These are phyloP conservation scores for Lepidothrix coronata DNA, from an alignment of 2,113 vertebrate species.

Conservation along the genomic window DNA sequence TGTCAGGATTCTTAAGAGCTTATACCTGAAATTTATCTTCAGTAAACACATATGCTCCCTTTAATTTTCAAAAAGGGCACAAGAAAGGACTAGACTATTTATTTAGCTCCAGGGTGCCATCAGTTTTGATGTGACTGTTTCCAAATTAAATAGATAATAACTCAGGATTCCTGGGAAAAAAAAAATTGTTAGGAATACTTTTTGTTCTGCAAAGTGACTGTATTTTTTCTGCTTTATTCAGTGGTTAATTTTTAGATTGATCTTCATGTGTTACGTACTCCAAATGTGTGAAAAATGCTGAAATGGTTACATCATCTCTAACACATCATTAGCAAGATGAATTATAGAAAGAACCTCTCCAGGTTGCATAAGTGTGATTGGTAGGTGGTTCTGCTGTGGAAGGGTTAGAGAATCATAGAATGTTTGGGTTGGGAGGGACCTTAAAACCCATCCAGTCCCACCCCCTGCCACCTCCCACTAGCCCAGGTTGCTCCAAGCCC, in stretches of 20 bases:
- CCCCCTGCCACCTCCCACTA: background rate
- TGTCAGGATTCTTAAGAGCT: conserved; percentile 42
- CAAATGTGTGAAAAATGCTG: background rate
- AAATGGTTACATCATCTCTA: background rate
- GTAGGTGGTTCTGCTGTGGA: background rate
- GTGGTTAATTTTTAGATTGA: background rate
- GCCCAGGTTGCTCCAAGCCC: background rate
- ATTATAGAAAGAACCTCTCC: background rate
- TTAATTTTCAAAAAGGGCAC: conserved; percentile 33
- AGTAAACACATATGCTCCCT: background rate
- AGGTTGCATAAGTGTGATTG: background rate
- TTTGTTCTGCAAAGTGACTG: conserved; percentile 41
- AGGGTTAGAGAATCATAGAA: background rate
- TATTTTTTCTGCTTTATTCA: background rate
- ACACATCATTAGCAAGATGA: background rate
- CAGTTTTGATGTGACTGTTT: conserved; percentile 6
- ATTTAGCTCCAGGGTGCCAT: background rate
- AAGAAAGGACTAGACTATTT: background rate
- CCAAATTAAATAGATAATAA: background rate
- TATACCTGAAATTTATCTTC: background rate
- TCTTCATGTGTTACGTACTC: background rate
- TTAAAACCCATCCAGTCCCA: background rate
- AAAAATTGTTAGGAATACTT: background rate
- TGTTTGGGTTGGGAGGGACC: background rate
- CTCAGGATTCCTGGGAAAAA: background rate